A percentile compares a stretch with the other conserved stretches of the same genome.
phyloP scores from a whole-genome alignment of 2,888 invertebrate species.

The Cephus nigrinus region DNA sequence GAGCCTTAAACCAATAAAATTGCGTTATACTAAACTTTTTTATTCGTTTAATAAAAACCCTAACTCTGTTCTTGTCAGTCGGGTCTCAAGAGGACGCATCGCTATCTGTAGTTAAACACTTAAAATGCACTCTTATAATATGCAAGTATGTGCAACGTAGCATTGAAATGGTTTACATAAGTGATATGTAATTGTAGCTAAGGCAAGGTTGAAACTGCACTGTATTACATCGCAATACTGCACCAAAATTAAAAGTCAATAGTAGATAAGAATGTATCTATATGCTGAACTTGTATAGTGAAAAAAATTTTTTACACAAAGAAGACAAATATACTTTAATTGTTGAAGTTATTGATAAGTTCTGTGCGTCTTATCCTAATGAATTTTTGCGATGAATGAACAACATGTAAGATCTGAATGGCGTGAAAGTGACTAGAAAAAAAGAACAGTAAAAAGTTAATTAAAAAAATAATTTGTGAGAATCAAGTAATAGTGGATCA shows the following conservation, averaged over 20 bases:
- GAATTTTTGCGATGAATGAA: background rate
- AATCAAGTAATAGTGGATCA: background rate
- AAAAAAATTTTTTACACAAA: background rate
- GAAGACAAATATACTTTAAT: background rate
- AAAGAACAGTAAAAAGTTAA: background rate
- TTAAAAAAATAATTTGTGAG: background rate
- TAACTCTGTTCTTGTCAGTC: background rate
- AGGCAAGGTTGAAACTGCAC: background rate
- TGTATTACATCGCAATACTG: background rate
- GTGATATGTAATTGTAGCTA: background rate
- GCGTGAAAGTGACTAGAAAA: background rate
- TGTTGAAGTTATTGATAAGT: background rate
- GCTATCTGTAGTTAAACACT: background rate
- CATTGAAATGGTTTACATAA: background rate
- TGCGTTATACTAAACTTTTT: background rate
- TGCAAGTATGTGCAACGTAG: background rate
- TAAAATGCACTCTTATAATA: background rate
- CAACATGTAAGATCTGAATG: background rate
- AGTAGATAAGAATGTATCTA: background rate
- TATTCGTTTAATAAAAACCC: background rate
- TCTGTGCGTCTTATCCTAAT: background rate
- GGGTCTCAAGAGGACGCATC: background rate
- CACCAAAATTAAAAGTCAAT: background rate
- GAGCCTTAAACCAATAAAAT: background rate
- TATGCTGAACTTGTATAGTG: background rate